Base-by-base conservation (phyloP, 1,140 invertebrate species). In the Trichogramma pretiosum region DNA sequence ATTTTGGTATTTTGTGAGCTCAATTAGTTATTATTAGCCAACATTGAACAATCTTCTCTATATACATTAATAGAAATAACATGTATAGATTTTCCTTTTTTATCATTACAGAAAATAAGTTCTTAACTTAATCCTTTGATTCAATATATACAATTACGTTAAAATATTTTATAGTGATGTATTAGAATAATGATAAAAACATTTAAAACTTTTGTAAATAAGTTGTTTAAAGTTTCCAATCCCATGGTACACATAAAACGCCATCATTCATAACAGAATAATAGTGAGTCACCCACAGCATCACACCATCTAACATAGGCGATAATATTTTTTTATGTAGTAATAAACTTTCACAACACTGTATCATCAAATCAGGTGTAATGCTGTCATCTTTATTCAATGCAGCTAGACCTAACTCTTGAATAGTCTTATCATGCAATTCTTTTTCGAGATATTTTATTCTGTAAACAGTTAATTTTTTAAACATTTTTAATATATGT, bases 221-320 rank as follows among this genome's bases (percentile, higher is more conserved):
- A n/a, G n/a, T n/a, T n/a, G n/a, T n/a, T 60, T 59, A 77, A 16
- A 77, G 55, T 65, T 82, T 83, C 78, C 88, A 95, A 66, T 95
- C 85, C 89, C 90, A 94, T 13, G 91, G 91, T 60, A 96, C 85
- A 62, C 89, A 93, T 44, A 94, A 77, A 50, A 89, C 81, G 3
- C 92, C 92, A 68, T 94, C 91, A 5, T 84, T 82, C 60, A 93
- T 76, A 11, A 96, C 84, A 0, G 90, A 89, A 63, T 93, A 95
- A 67, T 93, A 95, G 61, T 90, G 87, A 1, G 89, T 87, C 22
- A 95, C 79, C 62, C 82, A 83, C 0, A 96, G 60, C 57, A 82
- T 78, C 24, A 82, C 72, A 30, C 79, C 81, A 37, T 63, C 48
- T 69, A 67, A 26, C 61, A 65, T 23, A 26, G 63, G 44, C 46